A percentile compares a stretch with the other conserved stretches of the same genome.
These are phyloP conservation scores for Drosophila teissieri DNA, from an alignment of 1,140 invertebrate species.

Conservation along the genomic window DNA sequence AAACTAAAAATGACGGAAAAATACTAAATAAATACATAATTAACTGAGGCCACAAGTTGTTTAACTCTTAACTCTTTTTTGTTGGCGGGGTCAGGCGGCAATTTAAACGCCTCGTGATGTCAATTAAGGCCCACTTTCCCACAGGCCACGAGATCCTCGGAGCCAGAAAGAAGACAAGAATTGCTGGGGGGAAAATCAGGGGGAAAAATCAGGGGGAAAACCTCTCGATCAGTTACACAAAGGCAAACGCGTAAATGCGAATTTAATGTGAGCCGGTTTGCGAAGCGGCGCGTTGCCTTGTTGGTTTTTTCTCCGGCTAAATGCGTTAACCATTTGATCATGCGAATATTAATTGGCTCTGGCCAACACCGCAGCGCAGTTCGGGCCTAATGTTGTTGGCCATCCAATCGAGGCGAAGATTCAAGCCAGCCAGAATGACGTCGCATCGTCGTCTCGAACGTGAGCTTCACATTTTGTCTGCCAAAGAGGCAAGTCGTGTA, in stretches of 20 bases:
- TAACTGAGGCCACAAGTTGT: slow-evolving; percentile 60
- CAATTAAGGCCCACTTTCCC: slow-evolving; percentile 77
- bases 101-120: slow-evolving; percentile 63
- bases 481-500: background rate
- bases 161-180: slow-evolving; percentile 5
- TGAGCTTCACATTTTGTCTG: background rate
- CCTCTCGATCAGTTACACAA: slow-evolving; percentile 70
- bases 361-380: slow-evolving; percentile 70
- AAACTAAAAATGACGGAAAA: slow-evolving; percentile 42
- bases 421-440: slow-evolving; percentile 71
- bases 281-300: slow-evolving; percentile 46
- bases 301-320: slow-evolving; percentile 81
- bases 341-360: slow-evolving; percentile 81
- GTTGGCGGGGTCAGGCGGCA: slow-evolving; percentile 35
- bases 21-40: slow-evolving; percentile 80
- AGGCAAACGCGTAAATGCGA: slow-evolving; percentile 55
- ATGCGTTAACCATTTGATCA: slow-evolving; percentile 83
- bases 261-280: slow-evolving; percentile 76
- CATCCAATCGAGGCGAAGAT: slow-evolving; percentile 40
- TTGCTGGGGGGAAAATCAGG: slow-evolving; percentile 1
- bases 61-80: slow-evolving; percentile 17
- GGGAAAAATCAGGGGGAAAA: background rate
- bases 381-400: slow-evolving; percentile 65
- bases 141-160: slow-evolving; percentile 29
- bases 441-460: slow-evolving; percentile 45